Base-by-base conservation (phyloP, 37 sponge, comb jelly and placozoan species). In the Agelas oroides region DNA sequence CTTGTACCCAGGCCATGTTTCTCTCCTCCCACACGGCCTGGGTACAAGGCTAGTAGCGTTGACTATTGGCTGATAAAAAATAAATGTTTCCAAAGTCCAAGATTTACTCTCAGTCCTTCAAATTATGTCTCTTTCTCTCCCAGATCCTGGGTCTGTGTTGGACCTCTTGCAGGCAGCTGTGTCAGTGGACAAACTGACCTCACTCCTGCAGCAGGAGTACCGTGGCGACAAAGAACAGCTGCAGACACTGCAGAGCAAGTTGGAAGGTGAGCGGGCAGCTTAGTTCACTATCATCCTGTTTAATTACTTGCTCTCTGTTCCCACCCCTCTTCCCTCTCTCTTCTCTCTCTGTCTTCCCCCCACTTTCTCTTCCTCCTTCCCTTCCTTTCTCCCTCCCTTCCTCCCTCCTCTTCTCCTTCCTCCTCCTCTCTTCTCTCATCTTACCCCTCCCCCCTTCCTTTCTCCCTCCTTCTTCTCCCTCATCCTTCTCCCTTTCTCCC, bases 141-240 rank as follows among this genome's bases (percentile, higher is more conserved):
- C 77, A 88, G 89, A 88, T 54, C 83, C 89, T 23, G 72, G n/a
- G 15, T 33, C 32, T 0, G 71, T 82, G 13, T 32, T 88, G 53
- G 14, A 56, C 1, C 66, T 88, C 18, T 35, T 88, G 31, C 69
- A 68, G 52, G 35, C 73, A 34, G 78, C 72, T 28, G 59, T 88
- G 34, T 68, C 82, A 32, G 56, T 82, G 71, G 89, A 88, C 34
- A 81, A 82, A 41, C 57, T 88, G 27, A 46, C 77, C 27, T 37
- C 59, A 0, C 71, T 88, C 34, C 23, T 88, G 13, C 64, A 35
- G 28, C 25, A 36, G 8, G 83, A 82, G 55, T 35, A 70, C 23
- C 38, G 12, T 38, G 13, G 15, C n/a, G 60, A 76, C n/a, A 38
- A 53, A 17, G 40, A 75, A 31, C 69, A 81, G 46, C 77, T 81